phyloP scores from a whole-genome alignment of 2,113 vertebrate genomes.

The Gracilinanus agilis region DNA sequence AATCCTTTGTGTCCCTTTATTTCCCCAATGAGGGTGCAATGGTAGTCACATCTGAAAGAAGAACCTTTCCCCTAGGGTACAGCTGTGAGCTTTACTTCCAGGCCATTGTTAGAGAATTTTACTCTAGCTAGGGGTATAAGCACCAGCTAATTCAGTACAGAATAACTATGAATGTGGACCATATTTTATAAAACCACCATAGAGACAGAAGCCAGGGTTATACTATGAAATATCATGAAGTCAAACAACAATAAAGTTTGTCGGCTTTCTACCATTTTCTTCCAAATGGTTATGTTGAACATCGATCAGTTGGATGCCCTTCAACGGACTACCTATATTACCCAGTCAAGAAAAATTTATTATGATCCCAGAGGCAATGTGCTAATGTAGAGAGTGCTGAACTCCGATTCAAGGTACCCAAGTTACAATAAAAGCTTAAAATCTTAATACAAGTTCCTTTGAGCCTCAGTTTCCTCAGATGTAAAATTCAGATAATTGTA shows the following conservation, averaged over 20 bases:
- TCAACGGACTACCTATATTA: not conserved
- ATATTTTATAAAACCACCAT: no score
- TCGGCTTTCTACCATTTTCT: not conserved
- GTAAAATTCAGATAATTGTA: rapidly evolving
- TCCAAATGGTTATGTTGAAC: not conserved
- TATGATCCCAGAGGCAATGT: not conserved
- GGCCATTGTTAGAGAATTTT: not conserved
- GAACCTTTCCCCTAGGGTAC: not conserved
- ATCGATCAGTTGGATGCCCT: not conserved
- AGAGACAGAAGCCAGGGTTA: not conserved
- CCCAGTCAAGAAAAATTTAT: not conserved
- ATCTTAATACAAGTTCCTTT: not conserved
- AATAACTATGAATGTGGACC: no score
- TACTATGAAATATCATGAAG: not conserved
- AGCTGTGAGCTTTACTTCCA: not conserved
- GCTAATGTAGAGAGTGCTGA: not conserved
- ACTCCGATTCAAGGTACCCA: not conserved
- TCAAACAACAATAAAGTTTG: not conserved
- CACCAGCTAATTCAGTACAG: not conserved
- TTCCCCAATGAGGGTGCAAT: not conserved
- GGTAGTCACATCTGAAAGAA: not conserved
- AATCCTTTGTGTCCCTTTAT: not conserved
- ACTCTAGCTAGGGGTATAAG: not conserved
- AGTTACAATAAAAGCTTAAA: not conserved
- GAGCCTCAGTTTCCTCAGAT: rapidly evolving